Evolutionary conservation across 2,113 vertebrate genomes (phyloP).

Genomic region (Anas platyrhynchos): DNA sequence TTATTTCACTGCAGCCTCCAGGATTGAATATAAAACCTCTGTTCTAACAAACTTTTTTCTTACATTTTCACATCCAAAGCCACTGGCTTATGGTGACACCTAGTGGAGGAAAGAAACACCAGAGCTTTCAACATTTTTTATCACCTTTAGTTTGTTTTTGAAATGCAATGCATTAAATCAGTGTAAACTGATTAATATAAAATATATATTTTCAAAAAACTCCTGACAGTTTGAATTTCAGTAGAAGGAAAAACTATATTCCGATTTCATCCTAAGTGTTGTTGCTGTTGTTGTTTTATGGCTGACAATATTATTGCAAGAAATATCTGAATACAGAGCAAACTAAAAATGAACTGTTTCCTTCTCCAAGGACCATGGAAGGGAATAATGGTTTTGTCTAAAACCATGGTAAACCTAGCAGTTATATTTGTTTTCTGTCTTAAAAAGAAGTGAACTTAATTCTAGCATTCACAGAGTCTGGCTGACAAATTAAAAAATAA

Average conservation of each 20-base stretch:
- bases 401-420: background rate
- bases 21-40: background rate
- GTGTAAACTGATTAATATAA: background rate
- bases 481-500: background rate
- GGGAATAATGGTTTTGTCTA: background rate
- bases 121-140: background rate
- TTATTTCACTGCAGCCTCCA: background rate
- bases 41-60: background rate
- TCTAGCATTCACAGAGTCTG: background rate
- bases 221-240: rapidly evolving
- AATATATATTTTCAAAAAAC: background rate
- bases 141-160: background rate
- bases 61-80: background rate
- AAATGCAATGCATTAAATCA: background rate
- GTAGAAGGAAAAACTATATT: background rate
- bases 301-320: background rate
- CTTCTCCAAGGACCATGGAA: background rate
- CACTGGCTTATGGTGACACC: conserved; percentile 72
- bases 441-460: background rate
- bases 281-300: background rate
- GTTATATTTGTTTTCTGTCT: background rate
- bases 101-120: conserved; percentile 62
- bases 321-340: background rate
- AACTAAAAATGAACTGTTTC: background rate
- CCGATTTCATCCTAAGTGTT: background rate